phyloP scores from a whole-genome alignment of 2,797 vertebrate species.

The Poecilia wingei region DNA sequence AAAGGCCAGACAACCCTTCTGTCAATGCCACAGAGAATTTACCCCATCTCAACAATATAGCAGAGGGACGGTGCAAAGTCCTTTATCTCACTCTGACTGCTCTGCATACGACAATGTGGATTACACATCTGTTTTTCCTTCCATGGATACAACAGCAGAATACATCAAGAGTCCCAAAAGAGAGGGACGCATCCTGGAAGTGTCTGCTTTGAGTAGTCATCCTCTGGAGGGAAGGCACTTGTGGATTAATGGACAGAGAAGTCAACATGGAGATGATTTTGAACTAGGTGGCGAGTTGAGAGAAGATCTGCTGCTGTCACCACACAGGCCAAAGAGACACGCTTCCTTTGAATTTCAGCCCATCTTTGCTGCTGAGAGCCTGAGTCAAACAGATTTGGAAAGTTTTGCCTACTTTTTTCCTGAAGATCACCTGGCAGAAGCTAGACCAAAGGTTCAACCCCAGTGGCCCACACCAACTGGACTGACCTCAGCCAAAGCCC shows the following conservation, averaged over 20 bases:
- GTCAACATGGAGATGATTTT: not conserved
- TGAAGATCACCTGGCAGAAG: slow-evolving; percentile 78
- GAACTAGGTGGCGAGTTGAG: slow-evolving; percentile 39
- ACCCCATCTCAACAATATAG: slow-evolving; percentile 26
- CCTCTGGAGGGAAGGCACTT: slow-evolving; percentile 41
- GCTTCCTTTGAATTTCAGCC: slow-evolving; percentile 61
- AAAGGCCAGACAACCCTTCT: slow-evolving; percentile 72
- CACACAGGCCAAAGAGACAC: slow-evolving; percentile 58
- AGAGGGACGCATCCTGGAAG: slow-evolving; percentile 50
- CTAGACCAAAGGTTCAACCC: slow-evolving; percentile 53
- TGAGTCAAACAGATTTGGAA: slow-evolving; percentile 71
- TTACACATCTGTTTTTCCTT: slow-evolving; percentile 80
- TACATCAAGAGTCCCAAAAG: slow-evolving; percentile 68
- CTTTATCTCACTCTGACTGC: slow-evolving; percentile 64
- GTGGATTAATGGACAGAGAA: not conserved
- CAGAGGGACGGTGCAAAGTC: slow-evolving; percentile 36
- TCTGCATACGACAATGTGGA: slow-evolving; percentile 74
- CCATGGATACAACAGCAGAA: slow-evolving; percentile 80
- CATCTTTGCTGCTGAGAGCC: slow-evolving; percentile 57
- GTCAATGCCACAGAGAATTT: slow-evolving; percentile 71
- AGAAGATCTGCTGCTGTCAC: slow-evolving; percentile 51
- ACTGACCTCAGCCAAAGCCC: slow-evolving; percentile 73
- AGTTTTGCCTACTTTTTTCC: slow-evolving; percentile 83
- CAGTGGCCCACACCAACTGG: slow-evolving; percentile 80
- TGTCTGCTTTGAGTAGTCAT: slow-evolving; percentile 41